Evolutionary conservation across 2,113 vertebrate species (phyloP).

Genomic region (Ginglymostoma cirratum): DNA sequence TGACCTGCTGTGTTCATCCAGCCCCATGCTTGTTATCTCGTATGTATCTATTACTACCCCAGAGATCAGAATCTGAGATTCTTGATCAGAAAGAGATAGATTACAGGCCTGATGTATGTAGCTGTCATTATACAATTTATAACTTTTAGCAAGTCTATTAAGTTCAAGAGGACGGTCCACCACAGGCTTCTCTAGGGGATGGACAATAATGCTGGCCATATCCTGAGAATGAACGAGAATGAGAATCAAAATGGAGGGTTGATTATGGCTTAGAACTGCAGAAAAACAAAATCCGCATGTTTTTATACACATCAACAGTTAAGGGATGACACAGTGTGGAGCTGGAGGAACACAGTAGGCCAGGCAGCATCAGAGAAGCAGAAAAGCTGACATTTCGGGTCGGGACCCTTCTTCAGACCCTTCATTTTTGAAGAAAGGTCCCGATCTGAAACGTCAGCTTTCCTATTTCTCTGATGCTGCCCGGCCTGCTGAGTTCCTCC

Average conservation of each 20-base stretch:
- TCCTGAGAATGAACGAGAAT: not conserved
- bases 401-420: too few relatives aligned
- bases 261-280: not conserved
- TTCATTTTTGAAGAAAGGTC: too few relatives aligned
- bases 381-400: too few relatives aligned
- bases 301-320: not conserved
- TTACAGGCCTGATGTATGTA: too few relatives aligned
- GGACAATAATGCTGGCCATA: not conserved
- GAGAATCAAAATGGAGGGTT: not conserved
- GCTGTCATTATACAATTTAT: not conserved
- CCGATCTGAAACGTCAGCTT: too few relatives aligned
- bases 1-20: too few relatives aligned
- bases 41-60: not conserved
- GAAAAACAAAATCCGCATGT: not conserved
- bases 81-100: not conserved
- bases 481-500: too few relatives aligned
- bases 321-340: too few relatives aligned
- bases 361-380: too few relatives aligned
- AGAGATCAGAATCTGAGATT: not conserved
- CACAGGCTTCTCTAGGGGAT: not conserved
- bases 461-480: too few relatives aligned
- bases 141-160: not conserved
- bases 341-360: too few relatives aligned
- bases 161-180: not conserved
- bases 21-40: too few relatives aligned